A percentile compares a stretch with the other conserved stretches of the same genome.
These are phyloP conservation scores for Petrocephalus zakoni DNA, from an alignment of 2,113 vertebrate species.

Conservation along the genomic window DNA sequence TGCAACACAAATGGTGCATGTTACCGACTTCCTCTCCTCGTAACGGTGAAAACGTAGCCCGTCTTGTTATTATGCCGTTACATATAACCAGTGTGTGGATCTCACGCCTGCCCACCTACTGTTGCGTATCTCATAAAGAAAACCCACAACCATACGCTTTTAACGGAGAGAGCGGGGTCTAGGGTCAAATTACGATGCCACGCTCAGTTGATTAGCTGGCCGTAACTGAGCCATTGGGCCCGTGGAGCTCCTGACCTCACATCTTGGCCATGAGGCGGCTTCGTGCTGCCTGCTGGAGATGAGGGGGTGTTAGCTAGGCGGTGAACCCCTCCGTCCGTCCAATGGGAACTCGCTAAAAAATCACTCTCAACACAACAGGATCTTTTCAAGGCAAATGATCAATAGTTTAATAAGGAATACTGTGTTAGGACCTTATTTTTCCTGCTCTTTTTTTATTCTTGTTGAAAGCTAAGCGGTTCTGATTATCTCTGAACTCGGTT, in stretches of 20 bases:
- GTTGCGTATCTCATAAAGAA: neutral
- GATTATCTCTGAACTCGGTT: neutral
- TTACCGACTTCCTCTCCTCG: neutral
- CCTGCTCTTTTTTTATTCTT: neutral
- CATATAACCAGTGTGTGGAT: neutral
- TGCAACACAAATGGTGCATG: neutral
- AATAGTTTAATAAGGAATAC: neutral
- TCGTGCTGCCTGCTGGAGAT: neutral
- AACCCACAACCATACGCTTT: neutral
- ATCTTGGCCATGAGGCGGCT: constrained; percentile 10
- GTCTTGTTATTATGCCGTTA: neutral
- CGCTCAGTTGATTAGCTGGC: constrained; percentile 27
- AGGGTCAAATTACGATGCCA: constrained; percentile 31
- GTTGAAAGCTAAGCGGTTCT: neutral
- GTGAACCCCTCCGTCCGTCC: neutral
- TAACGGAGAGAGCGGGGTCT: neutral
- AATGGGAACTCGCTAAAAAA: neutral
- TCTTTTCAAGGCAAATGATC: neutral
- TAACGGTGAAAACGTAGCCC: neutral
- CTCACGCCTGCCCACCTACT: neutral
- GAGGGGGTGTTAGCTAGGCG: neutral
- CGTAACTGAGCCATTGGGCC: constrained; percentile 23
- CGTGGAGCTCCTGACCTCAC: constrained; percentile 12
- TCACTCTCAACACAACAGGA: neutral
- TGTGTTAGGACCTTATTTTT: neutral